Evolutionary conservation across 2,888 invertebrate species (phyloP), one percentile per base, ranked within the genome.

Genomic region (Junonia oenone): DNA sequence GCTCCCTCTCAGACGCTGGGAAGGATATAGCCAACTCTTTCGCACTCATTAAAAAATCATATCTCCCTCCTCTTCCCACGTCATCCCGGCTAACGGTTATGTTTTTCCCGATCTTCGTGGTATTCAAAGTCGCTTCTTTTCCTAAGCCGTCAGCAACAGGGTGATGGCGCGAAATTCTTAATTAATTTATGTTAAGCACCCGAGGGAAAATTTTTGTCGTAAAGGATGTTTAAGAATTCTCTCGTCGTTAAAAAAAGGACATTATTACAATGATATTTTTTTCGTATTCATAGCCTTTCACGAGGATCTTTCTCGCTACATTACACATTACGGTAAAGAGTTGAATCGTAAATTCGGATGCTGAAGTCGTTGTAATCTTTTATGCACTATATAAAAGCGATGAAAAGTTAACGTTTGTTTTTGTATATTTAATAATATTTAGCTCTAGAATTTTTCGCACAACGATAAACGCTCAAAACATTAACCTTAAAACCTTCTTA

Each of bases 181-280:
- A 90, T 89, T 90, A 90, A 88, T 90, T 89, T 86, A 87, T 88
- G 84, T 80, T 83, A 83, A 83, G 78, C 77, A 81, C 75, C 77
- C 65, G 58, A 63, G 74, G 74, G 75, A 76, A 64, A 74, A 72
- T 71, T 67, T 69, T 66, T 60, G 60, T 65, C 66, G 70, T 64
- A 73, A 80, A 80, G 78, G 80, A 73, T 77, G 76, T 75, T 77
- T 71, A 72, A 72, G 72, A 72, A 71, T 72, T 71, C 67, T 63
- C 64, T 67, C 65, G 68, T 71, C 63, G 62, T 66, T 63, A 69
- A 63, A 68, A 67, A 73, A 78, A 71, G n/a, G 55, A 56, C 79
- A 75, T 81, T 83, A 69, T 71, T 68, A 65, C 63, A 65, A 55
- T 65, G 72, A 72, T 71, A 71, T 75, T 78, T 77, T 77, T n/a